These are phyloP conservation scores for Nanorana parkeri DNA, from an alignment of 2,113 vertebrate species.

Conservation along the genomic window DNA sequence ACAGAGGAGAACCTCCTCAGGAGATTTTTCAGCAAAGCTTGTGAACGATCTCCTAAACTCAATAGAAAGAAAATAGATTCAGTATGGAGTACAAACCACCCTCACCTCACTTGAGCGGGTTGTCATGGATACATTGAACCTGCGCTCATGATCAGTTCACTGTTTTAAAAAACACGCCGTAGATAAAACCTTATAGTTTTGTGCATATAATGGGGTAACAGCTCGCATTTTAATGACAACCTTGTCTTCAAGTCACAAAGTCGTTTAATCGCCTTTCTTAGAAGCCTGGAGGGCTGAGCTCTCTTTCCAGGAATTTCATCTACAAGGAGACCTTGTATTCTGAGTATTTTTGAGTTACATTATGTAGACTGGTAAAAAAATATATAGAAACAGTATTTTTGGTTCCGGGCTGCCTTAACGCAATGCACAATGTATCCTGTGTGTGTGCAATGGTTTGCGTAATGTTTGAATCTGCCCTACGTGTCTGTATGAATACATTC, in stretches of 20 bases:
- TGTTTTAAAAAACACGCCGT: background rate
- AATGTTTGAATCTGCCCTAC: too few relatives aligned
- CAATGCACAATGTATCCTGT: too few relatives aligned
- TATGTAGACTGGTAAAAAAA: too few relatives aligned
- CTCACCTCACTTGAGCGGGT: background rate
- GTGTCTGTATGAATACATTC: too few relatives aligned
- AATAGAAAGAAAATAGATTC: conserved; percentile 1
- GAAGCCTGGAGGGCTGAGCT: background rate
- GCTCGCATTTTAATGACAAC: conserved; percentile 1
- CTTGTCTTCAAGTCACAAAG: background rate
- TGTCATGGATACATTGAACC: conserved; percentile 48
- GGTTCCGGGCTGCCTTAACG: too few relatives aligned
- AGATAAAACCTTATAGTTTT: background rate
- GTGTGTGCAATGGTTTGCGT: too few relatives aligned
- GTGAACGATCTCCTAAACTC: background rate
- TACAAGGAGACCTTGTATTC: too few relatives aligned
- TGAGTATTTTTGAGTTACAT: too few relatives aligned
- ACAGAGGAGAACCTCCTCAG: background rate
- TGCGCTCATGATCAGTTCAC: background rate
- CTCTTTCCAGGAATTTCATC: too few relatives aligned
- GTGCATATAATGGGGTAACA: conserved; percentile 12
- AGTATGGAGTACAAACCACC: background rate
- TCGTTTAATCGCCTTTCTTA: background rate
- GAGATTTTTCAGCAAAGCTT: background rate
- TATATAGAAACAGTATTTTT: too few relatives aligned